Conservation (phyloP, 1,140 invertebrate genomes). For the Polypedilum vanderplanki region DNA sequence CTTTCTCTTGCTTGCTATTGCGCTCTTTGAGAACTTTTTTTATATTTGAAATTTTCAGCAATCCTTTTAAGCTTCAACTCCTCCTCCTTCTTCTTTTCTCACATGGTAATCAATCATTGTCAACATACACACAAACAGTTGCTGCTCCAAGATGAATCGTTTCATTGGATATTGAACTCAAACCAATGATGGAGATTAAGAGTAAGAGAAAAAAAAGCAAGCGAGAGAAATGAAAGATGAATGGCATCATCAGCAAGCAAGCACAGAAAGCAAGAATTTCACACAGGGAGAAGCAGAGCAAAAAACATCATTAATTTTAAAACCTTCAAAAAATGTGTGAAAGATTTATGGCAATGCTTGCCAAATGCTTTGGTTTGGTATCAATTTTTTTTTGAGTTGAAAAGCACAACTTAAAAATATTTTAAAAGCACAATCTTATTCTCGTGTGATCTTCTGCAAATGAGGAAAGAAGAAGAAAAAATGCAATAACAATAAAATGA, state of each 20-base stretch:
- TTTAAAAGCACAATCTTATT: neutral
- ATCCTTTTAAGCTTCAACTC: no score
- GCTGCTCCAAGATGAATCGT: no score
- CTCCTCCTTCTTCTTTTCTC: no score
- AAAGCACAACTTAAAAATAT: no score
- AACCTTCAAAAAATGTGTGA: slow-evolving; percentile 2
- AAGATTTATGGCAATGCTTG: neutral
- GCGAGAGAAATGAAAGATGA: neutral
- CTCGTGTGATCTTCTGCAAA: slow-evolving; percentile 1
- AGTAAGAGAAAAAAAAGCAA: no score
- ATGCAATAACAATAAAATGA: slow-evolving; percentile 19
- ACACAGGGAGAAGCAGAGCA: neutral
- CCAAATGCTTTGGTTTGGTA: no score
- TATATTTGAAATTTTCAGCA: no score
- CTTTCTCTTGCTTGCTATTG: neutral
- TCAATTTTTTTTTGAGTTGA: no score
- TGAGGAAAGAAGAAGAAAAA: neutral
- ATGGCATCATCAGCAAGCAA: neutral
- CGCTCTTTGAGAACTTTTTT: no score
- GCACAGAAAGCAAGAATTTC: neutral
- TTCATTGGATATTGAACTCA: neutral
- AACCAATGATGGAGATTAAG: neutral
- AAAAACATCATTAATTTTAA: slow-evolving; percentile 2
- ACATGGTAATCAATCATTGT: no score
- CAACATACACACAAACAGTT: no score